Evolutionary conservation across 2,888 invertebrate species (phyloP).

Genomic region (Branchellion lobata): DNA sequence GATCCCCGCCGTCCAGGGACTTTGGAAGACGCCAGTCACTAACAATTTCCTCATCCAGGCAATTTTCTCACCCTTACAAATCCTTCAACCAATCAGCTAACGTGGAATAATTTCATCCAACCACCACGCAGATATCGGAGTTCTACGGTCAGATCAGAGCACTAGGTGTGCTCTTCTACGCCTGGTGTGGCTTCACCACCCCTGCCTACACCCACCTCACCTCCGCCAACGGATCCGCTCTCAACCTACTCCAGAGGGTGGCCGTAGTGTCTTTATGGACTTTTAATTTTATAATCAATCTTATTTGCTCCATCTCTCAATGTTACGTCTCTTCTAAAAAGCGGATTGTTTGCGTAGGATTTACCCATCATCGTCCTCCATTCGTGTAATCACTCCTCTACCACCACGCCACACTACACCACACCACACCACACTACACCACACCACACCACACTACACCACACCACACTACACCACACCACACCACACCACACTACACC

Average conservation of each 20-base stretch:
- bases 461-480: no score
- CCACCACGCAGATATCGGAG: not conserved
- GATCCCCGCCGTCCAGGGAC: not conserved
- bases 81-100: not conserved
- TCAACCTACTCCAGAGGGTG: slow-evolving; percentile 13
- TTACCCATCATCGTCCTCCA: no score
- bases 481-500: no score
- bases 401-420: no score
- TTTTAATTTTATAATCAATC: no score
- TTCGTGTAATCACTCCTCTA: no score
- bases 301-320: no score
- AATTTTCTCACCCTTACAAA: not conserved
- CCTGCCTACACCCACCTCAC: not conserved
- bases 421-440: no score
- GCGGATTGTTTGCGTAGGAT: no score
- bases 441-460: no score
- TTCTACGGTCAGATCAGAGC: slow-evolving; percentile 26
- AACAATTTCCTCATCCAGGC: slow-evolving; percentile 28
- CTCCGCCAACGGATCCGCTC: slow-evolving; percentile 27
- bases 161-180: slow-evolving; percentile 20
- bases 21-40: slow-evolving; percentile 19
- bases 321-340: no score
- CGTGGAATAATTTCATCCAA: not conserved
- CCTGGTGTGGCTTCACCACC: slow-evolving; percentile 15
- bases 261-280: no score